Evolutionary conservation across 2,113 vertebrate genomes (phyloP).

Genomic region (Plotosus lineatus): DNA sequence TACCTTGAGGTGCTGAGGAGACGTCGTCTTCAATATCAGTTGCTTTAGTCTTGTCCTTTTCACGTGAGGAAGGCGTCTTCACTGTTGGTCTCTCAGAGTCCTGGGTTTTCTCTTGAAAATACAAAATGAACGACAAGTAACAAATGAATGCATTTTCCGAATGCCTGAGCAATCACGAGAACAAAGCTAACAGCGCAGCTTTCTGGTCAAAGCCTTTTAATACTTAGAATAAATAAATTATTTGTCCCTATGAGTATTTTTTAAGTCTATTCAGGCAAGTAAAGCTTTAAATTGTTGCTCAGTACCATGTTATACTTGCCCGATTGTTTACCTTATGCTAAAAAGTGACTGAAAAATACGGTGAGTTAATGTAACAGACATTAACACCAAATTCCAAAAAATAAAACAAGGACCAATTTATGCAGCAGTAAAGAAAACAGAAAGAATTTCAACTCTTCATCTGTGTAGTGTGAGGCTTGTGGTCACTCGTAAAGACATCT

Average conservation of each 20-base stretch:
- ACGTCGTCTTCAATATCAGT: not conserved
- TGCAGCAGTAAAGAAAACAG: no score
- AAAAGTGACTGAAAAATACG: no score
- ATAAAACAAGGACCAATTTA: no score
- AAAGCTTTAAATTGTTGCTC: no score
- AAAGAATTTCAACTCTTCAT: not conserved
- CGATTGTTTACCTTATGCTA: no score
- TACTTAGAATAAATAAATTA: no score
- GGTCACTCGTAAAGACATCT: not conserved
- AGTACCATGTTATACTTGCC: no score
- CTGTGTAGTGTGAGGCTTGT: not conserved
- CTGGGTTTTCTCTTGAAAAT: not conserved
- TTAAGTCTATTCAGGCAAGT: no score
- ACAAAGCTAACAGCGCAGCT: conserved; percentile 5
- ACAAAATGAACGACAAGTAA: not conserved
- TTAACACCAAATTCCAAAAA: no score
- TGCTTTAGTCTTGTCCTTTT: conserved; percentile 23
- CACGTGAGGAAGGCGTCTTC: not conserved
- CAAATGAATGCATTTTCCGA: not conserved
- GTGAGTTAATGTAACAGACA: no score
- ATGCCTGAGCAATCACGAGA: not conserved
- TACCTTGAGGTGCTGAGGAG: conserved; percentile 35
- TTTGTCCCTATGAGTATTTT: no score
- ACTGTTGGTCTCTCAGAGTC: not conserved
- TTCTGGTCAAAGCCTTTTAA: conserved; percentile 26